These are phyloP conservation scores for Gallinago media DNA, from an alignment of 2,113 vertebrate genomes.

Conservation along the genomic window DNA sequence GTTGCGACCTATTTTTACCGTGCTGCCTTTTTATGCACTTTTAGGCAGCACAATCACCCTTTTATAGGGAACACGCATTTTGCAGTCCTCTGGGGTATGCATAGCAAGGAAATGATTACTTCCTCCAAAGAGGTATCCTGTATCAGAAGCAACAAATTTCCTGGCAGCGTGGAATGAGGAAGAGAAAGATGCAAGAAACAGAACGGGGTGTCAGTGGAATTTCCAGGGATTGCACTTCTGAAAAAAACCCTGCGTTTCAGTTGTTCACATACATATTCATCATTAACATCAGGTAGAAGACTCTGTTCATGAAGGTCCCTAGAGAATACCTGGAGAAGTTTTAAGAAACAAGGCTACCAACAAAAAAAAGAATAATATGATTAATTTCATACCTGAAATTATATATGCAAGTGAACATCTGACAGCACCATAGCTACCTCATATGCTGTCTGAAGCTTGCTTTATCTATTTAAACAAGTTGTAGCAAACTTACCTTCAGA, in stretches of 20 bases:
- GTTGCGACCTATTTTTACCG: neutral
- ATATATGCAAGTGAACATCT: neutral
- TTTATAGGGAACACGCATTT: neutral
- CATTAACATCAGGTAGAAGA: neutral
- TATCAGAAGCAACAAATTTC: neutral
- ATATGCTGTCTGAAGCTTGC: neutral
- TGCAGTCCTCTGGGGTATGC: neutral
- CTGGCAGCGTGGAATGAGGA: neutral
- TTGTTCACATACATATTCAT: neutral
- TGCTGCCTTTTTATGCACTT: neutral
- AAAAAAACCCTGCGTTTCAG: neutral
- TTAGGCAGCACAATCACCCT: neutral
- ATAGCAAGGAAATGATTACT: neutral
- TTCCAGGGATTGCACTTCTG: neutral
- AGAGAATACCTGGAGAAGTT: neutral
- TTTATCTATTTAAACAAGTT: neutral
- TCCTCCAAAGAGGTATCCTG: neutral
- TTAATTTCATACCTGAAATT: neutral
- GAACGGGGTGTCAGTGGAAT: neutral
- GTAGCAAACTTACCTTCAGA: neutral
- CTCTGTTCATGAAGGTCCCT: neutral
- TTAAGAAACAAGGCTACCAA: neutral
- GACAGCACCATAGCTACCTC: neutral
- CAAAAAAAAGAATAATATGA: neutral
- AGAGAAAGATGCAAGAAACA: neutral